These are phyloP conservation scores for Stegostoma tigrinum DNA, from an alignment of 2,113 vertebrate species.

Conservation along the genomic window DNA sequence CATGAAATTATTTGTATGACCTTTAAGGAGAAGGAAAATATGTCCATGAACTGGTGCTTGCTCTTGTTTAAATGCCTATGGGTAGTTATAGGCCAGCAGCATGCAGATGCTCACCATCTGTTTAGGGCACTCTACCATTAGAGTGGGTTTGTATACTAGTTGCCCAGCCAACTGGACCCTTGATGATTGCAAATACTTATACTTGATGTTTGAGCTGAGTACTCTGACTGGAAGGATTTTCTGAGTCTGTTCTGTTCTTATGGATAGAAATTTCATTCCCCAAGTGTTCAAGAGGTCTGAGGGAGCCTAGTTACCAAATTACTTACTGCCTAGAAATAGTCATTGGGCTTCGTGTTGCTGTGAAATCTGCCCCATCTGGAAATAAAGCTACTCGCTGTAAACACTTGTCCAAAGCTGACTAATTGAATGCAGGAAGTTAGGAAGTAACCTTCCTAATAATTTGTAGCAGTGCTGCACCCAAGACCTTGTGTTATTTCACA, in stretches of 20 bases:
- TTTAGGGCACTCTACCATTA: neutral
- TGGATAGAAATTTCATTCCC: conserved; percentile 20
- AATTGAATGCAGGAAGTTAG: neutral
- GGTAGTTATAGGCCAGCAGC: neutral
- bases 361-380: conserved; percentile 25
- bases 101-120: conserved; percentile 36
- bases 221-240: conserved; percentile 28
- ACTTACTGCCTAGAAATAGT: conserved; percentile 30
- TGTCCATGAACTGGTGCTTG: neutral
- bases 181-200: conserved; percentile 27
- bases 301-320: conserved; percentile 21
- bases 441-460: neutral
- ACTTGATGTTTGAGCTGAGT: conserved; percentile 33
- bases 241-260: conserved; percentile 5
- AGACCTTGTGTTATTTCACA: neutral
- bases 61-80: conserved; percentile 12
- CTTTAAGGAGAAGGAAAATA: conserved; percentile 22
- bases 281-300: conserved; percentile 29
- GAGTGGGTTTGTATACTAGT: conserved; percentile 9
- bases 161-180: conserved; percentile 33
- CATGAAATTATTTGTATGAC: conserved; percentile 17
- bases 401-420: conserved; percentile 24
- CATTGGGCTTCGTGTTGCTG: neutral
- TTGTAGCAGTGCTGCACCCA: neutral
- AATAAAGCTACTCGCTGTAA: conserved; percentile 20